Base-by-base conservation (phyloP, 2,888 invertebrate species). In the Catocala sponsa region DNA sequence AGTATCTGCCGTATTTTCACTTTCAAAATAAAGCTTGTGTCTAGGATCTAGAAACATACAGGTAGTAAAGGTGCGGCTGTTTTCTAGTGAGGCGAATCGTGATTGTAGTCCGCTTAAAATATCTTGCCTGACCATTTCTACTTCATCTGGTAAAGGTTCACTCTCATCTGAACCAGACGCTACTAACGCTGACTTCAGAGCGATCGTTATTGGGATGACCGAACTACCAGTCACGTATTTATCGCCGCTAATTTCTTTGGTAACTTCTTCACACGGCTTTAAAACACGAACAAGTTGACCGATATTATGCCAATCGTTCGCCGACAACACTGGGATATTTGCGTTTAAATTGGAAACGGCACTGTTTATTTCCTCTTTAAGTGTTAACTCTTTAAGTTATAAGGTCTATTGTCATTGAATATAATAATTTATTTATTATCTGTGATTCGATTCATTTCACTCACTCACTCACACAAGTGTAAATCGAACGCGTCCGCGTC, bases 21-120 rank as follows among this genome's bases (percentile, higher is more conserved):
- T 51, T 5, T 58, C 33, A 33, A 68, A 68, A 43, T 68, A 58
- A 32, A 64, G 44, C 35, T 68, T 68, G 32, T 55, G 61, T 12
- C 61, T 51, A 10, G 67, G 58, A 41, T 68, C 63, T 11, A 64
- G 47, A 59, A 59, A 63, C 6, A 12, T 60, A 12, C 15, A 15
- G 6, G 35, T 33, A 4, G 58, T 42, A 2, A 47, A 51, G 0
- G 64, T 61, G 2, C 46, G n/a, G 12, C 35, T 35, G 4, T 35
- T 35, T 35, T 35, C 35, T 35, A 35, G 7, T 35, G 7, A 35
- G 35, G 35, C 1, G 7, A 35, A 35, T 7, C 4, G 35, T 7
- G 35, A 35, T 7, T 35, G 4, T 6, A 35, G 35, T 6, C 35
- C 35, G 7, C 35, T 35, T 6, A 35, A 35, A 35, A 35, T 35